Percentiles rank a stretch among this genome's conserved stretches.
phyloP scores from a whole-genome alignment of 2,888 invertebrate genomes.

The Nemotelus pantherinus region DNA sequence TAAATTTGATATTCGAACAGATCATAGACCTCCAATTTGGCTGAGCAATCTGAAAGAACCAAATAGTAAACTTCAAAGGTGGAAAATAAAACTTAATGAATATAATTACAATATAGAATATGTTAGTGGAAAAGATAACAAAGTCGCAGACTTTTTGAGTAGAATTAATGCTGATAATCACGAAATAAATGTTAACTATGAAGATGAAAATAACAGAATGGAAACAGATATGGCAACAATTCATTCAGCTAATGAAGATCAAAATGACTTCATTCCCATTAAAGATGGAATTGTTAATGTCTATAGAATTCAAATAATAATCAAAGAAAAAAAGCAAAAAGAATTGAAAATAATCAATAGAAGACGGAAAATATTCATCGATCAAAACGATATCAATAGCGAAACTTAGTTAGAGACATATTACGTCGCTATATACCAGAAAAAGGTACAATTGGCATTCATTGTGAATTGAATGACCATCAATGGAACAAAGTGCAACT shows the following conservation, averaged over 20 bases:
- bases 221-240: not conserved
- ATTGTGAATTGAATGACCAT: no score
- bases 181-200: no score
- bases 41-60: slow-evolving; percentile 7
- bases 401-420: not conserved
- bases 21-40: slow-evolving; percentile 43
- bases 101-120: not conserved
- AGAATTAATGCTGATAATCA: no score
- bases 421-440: not conserved
- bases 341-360: not conserved
- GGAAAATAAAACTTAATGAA: slow-evolving; percentile 10
- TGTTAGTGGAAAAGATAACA: not conserved
- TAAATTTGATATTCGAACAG: slow-evolving; percentile 46
- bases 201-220: not conserved
- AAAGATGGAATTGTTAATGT: slow-evolving; percentile 1
- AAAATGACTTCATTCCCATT: slow-evolving; percentile 23
- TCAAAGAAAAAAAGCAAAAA: slow-evolving; percentile 1
- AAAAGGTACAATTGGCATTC: slow-evolving; percentile 16
- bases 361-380: not conserved
- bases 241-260: slow-evolving; percentile 7
- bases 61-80: slow-evolving; percentile 21
- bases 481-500: not conserved
- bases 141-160: slow-evolving; percentile 18
- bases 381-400: not conserved
- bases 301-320: slow-evolving; percentile 10